A percentile compares a stretch with the other conserved stretches of the same genome.
phyloP scores from a whole-genome alignment of 35 echinoderm and acorn worm species.

The Ophioderma brevispina region DNA sequence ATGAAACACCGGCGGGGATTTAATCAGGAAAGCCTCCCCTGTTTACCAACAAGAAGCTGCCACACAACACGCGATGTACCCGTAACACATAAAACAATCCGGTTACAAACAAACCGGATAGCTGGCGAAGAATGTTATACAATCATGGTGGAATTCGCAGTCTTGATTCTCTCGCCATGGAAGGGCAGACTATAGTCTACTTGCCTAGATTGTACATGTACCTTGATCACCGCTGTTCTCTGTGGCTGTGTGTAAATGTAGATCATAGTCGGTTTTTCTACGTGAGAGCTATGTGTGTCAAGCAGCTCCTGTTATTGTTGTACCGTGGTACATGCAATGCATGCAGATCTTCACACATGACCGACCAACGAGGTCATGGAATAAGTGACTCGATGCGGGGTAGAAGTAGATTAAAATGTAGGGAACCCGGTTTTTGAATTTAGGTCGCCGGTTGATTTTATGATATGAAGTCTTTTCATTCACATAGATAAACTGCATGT shows the following conservation, averaged over 20 bases:
- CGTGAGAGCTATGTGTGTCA: neutral
- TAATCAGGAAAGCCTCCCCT: neutral
- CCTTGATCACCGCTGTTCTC: neutral
- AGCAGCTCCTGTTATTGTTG: neutral
- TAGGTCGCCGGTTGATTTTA: neutral
- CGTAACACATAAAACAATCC: neutral
- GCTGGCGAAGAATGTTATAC: neutral
- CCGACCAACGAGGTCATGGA: conserved; percentile 2
- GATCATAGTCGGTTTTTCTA: conserved; percentile 6
- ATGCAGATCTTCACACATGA: neutral
- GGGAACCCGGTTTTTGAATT: neutral
- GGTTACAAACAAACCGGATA: neutral
- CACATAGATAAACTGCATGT: neutral
- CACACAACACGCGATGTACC: neutral
- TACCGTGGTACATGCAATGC: neutral
- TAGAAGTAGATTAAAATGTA: neutral
- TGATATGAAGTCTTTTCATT: neutral
- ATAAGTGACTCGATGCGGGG: neutral
- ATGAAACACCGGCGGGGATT: neutral
- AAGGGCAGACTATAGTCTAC: neutral
- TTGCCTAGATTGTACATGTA: conserved; percentile 5
- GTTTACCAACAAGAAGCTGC: neutral
- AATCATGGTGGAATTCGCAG: neutral
- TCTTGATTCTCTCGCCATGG: neutral
- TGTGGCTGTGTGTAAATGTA: neutral